Evolutionary conservation across 37 sponge, comb jelly and placozoan genomes (phyloP).

Genomic region (Agelas oroides): DNA sequence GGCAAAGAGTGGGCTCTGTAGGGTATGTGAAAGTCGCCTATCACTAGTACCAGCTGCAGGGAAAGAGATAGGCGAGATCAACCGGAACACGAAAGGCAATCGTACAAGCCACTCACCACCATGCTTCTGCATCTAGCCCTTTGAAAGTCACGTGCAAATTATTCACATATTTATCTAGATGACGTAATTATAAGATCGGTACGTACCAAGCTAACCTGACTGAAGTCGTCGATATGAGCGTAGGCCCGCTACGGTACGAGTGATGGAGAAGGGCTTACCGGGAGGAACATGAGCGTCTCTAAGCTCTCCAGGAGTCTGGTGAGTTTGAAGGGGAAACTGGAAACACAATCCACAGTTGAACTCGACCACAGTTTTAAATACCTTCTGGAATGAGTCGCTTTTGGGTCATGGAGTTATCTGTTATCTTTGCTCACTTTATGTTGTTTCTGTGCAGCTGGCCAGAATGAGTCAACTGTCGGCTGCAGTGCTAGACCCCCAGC

Average conservation of each 20-base stretch:
- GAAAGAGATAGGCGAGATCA: neutral
- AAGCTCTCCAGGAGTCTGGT: constrained; percentile 30
- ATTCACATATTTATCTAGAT: neutral
- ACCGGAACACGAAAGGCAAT: neutral
- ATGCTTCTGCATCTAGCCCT: constrained; percentile 21
- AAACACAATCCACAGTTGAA: no score
- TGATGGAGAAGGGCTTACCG: neutral
- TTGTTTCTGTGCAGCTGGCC: no score
- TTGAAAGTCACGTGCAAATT: constrained; percentile 48
- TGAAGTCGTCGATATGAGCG: no score
- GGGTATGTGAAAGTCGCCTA: constrained; percentile 99
- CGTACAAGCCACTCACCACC: constrained; percentile 64
- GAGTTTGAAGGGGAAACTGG: neutral
- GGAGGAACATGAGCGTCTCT: constrained; percentile 5
- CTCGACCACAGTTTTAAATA: no score
- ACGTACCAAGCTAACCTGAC: no score
- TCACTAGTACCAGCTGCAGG: constrained; percentile 89
- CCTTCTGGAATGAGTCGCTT: neutral
- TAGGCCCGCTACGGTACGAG: neutral
- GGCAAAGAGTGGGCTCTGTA: constrained; percentile 90
- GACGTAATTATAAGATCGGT: constrained; percentile 29
- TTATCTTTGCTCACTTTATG: no score
- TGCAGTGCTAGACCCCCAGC: no score
- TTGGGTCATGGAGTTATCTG: no score
- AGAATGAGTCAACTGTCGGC: no score